Evolutionary conservation across 2,797 vertebrate species (phyloP), one percentile per base, ranked within the genome.

Genomic region (Borostomias antarcticus): DNA sequence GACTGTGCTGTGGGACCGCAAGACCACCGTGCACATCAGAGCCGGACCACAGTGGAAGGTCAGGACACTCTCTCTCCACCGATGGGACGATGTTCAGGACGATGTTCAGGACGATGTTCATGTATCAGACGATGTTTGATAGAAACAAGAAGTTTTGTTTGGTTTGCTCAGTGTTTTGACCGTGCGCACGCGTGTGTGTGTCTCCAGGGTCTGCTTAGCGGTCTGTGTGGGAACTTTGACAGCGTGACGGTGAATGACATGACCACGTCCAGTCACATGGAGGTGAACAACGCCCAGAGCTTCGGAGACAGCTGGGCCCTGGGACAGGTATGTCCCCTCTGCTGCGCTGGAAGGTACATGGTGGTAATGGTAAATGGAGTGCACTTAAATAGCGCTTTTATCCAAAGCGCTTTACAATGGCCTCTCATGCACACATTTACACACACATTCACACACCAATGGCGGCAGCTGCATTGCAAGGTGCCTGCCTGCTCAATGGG

Each of bases 151-250:
- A 17, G 40, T 43, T 43, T 43, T 15, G 6, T 15, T 17, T 2
- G 40, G 40, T 15, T 43, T 5, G 5, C 3, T 1, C 17, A 88
- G 86, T 13, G 17, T 11, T 30, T 17, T 32, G 52, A 28, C 10
- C 25, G 15, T 32, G 52, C n/a, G 5, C 30, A 28, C 15, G 51
- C 19, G 23, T 35, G 4, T 30, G 9, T 53, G 26, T 73, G 25
- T 25, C 7, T 68, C 58, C 62, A 95, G 94, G 93, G 92, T 58
- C 94, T 90, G 76, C 85, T 98, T 59, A 88, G 90, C 78, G 98
- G 97, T 56, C 84, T 99, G 61, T 99, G 98, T 91, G 98, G 98
- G 72, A 99, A 99, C 80, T 99, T 98, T 91, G 98, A 99, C 86
- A 96, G 94, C 73, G 96, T 95, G 70, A 98, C 98, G 68, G 97